Evolutionary conservation across 2,888 invertebrate genomes (phyloP).

Genomic region (Standfussiana lucernea): DNA sequence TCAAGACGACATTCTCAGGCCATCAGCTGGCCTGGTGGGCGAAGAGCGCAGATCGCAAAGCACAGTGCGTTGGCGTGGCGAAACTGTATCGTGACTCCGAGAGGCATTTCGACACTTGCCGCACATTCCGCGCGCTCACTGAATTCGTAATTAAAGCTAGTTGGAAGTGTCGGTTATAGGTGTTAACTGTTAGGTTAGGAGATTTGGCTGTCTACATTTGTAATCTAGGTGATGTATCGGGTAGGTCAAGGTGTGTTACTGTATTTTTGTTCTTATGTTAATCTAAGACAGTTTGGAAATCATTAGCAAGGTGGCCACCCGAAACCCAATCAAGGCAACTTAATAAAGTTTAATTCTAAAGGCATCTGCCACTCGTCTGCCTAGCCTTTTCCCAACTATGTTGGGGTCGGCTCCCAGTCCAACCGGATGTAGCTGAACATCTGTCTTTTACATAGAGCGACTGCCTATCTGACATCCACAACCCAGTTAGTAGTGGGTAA

Average conservation of each 20-base stretch:
- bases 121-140: conserved; percentile 41
- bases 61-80: conserved; percentile 45
- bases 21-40: conserved; percentile 55
- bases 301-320: background rate
- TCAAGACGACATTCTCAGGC: conserved; percentile 25
- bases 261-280: background rate
- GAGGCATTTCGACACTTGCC: conserved; percentile 54
- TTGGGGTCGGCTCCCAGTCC: too few species aligned
- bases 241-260: background rate
- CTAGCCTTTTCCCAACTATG: too few species aligned
- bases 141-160: conserved; percentile 42
- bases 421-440: too few species aligned
- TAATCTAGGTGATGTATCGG: background rate
- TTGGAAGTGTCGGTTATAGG: background rate
- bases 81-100: conserved; percentile 31
- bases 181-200: background rate
- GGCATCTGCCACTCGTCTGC: background rate
- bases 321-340: background rate
- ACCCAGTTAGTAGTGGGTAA: too few species aligned
- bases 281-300: background rate
- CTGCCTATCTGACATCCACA: too few species aligned
- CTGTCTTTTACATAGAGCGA: too few species aligned
- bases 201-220: background rate
- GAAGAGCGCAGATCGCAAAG: conserved; percentile 21
- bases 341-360: background rate